These are phyloP conservation scores for Aporrectodea caliginosa DNA, from an alignment of 1,140 invertebrate genomes.

Conservation along the genomic window DNA sequence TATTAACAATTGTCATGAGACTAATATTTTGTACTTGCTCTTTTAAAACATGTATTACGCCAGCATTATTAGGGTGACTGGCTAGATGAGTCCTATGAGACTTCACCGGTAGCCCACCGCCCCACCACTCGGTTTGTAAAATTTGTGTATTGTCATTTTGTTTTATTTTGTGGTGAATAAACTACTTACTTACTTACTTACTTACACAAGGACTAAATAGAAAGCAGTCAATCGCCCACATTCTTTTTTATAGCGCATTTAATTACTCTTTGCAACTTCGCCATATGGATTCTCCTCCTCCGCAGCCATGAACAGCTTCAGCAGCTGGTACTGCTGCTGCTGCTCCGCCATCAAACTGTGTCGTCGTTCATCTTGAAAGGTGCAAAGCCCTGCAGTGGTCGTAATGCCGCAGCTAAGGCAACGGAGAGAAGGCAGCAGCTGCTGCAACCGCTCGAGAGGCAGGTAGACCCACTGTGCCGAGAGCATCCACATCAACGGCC, in stretches of 20 bases:
- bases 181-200: slow-evolving; percentile 1
- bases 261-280: background rate
- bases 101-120: background rate
- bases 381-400: too few species aligned
- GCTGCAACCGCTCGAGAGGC: too few species aligned
- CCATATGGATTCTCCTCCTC: background rate
- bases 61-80: background rate
- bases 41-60: slow-evolving; percentile 57
- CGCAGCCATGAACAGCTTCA: background rate
- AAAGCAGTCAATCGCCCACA: too few species aligned
- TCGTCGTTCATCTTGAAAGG: too few species aligned
- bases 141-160: too few species aligned
- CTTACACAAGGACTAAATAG: too few species aligned
- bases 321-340: background rate
- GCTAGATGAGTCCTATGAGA: background rate
- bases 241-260: background rate
- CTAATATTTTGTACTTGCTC: slow-evolving; percentile 56
- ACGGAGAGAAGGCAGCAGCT: too few species aligned
- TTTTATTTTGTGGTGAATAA: background rate
- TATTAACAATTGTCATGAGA: too few species aligned
- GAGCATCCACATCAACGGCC: too few species aligned
- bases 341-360: background rate
- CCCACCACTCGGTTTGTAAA: too few species aligned
- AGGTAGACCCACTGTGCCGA: too few species aligned
- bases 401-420: too few species aligned